Conservation (phyloP, 2,888 invertebrate genomes). For the Lymantria dispar region DNA sequence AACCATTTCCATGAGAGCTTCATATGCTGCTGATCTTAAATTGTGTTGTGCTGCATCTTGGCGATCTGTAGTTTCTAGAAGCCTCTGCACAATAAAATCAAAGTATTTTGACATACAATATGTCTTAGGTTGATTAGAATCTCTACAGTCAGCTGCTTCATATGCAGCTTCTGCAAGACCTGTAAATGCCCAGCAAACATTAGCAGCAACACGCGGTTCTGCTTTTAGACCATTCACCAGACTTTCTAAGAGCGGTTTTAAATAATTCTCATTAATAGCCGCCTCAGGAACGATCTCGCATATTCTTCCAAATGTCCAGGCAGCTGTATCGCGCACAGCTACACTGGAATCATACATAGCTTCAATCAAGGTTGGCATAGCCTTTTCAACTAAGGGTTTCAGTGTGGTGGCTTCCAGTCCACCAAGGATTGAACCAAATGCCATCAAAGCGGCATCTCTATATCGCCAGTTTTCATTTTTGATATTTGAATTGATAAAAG, state of each 20-base stretch:
- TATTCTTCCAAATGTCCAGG: constrained; percentile 99
- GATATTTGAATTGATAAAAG: constrained; percentile 98
- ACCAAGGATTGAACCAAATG: constrained; percentile 96
- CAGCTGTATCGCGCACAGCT: constrained; percentile 97
- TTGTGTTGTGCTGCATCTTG: constrained; percentile 96
- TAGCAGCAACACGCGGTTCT: constrained; percentile 98
- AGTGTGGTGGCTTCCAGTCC: constrained; percentile 94
- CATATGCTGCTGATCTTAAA: constrained; percentile 97
- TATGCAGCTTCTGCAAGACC: constrained; percentile 98
- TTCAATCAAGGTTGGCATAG: constrained; percentile 97
- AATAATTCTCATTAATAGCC: constrained; percentile 92
- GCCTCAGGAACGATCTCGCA: constrained; percentile 98
- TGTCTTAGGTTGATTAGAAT: constrained; percentile 90
- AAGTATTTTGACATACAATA: constrained; percentile 97
- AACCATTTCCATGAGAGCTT: constrained; percentile 99
- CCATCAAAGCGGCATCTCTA: constrained; percentile 99
- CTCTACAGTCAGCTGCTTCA: constrained; percentile 89
- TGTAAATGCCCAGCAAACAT: constrained; percentile 99
- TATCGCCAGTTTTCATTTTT: constrained; percentile 95
- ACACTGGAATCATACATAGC: constrained; percentile 97
- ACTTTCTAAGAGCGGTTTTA: constrained; percentile 91
- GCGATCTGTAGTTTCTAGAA: constrained; percentile 97
- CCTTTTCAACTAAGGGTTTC: constrained; percentile 97
- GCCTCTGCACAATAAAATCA: constrained; percentile 94
- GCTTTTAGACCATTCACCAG: constrained; percentile 93